Base-by-base conservation (phyloP, 2,113 vertebrate genomes). In the Cacatua alba region DNA sequence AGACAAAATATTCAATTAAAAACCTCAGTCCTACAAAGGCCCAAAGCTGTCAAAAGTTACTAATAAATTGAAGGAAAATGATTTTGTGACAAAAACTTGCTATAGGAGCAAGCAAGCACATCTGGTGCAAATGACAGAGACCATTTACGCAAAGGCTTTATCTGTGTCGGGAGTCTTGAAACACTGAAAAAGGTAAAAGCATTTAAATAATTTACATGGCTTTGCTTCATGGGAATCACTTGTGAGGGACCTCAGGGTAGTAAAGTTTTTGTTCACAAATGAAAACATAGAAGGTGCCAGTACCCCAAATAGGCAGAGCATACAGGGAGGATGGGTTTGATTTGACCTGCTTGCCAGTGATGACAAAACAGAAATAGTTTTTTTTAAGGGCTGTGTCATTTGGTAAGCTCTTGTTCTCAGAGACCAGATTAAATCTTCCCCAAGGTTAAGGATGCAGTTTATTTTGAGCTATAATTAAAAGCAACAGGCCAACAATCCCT, bases 1-100 rank as follows among this genome's bases (percentile, higher is more conserved):
- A 96, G 75, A 92, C 83, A 93, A 97, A 97, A 78, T 59, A 95
- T 79, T 90, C 85, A 57, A 62, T 94, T 95, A 87, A 97, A 97
- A 93, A 65, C 43, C 82, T 94, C 80, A 83, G 90, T 94, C 89
- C 95, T 96, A 33, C 31, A 77, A 94, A 95, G 79, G 97, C 91
- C 95, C 37, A 92, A 94, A 77, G 88, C 92, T 97, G 86, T 95
- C 96, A 96, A 90, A 97, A 86, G 67, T 92, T 86, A 96, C 92
- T 93, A 93, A 97, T 86, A 97, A 96, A 95, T 23, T 88, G 92
- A 98, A 94, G 3, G 3, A 96, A 95, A 97, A 97, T 87, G 84
- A 92, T 79, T 91, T 46, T 80, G 37, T 57, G 26, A 55, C 75
- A 77, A 41, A 87, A 76, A 51, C 35, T 53, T 55, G 35, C 53